These are phyloP conservation scores for Mastacembelus armatus DNA, from an alignment of 2,797 vertebrate species.

Conservation along the genomic window DNA sequence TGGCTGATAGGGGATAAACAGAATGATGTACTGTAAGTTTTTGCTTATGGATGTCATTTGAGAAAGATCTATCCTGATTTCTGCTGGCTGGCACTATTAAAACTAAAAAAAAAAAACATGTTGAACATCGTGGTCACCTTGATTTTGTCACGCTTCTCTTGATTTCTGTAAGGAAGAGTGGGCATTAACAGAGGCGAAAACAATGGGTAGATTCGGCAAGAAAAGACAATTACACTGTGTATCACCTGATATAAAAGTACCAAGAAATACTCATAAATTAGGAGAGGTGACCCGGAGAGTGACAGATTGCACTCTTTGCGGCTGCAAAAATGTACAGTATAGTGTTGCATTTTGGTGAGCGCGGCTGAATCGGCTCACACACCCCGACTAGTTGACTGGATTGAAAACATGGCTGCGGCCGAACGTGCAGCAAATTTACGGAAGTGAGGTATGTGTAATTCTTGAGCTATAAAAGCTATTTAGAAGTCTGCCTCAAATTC, in stretches of 20 bases:
- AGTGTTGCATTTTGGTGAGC: constrained; percentile 73
- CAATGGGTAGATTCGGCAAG: background rate
- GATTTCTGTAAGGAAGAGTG: background rate
- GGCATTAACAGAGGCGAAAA: background rate
- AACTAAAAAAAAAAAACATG: constrained; percentile 74
- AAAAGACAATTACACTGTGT: background rate
- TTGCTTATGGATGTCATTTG: constrained; percentile 70
- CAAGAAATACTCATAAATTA: background rate
- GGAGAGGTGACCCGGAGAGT: background rate
- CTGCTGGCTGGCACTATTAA: constrained; percentile 81
- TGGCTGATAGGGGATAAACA: constrained; percentile 59
- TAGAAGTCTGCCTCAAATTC: constrained; percentile 49
- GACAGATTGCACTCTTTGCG: constrained; percentile 33
- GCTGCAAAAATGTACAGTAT: constrained; percentile 61
- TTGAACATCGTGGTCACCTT: constrained; percentile 37
- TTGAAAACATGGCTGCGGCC: constrained; percentile 89
- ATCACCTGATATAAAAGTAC: background rate
- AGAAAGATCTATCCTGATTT: constrained; percentile 66
- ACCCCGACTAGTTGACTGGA: constrained; percentile 78
- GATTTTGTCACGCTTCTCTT: constrained; percentile 25
- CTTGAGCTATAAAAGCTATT: constrained; percentile 75
- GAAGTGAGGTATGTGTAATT: constrained; percentile 89
- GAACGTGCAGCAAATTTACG: constrained; percentile 86
- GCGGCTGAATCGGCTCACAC: constrained; percentile 78
- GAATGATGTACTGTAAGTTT: constrained; percentile 71